Evolutionary conservation across 2,888 invertebrate species (phyloP), one percentile per base, ranked within the genome.

Genomic region (Caenorhabditis drosophilae): DNA sequence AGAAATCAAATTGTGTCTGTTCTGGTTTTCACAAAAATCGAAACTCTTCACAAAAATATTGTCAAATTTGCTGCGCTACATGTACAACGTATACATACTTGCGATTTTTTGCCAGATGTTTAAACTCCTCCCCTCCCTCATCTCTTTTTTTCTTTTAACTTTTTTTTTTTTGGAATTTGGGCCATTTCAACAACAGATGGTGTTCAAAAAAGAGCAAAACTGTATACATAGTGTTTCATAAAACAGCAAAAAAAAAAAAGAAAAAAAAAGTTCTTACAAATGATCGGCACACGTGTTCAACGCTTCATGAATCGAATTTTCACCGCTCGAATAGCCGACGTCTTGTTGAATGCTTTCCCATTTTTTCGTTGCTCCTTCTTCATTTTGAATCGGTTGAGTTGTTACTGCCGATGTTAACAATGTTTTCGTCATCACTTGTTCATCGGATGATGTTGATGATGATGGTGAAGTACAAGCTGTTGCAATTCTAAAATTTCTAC

Each of bases 261-360:
- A 31, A 31, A 31, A 31, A 31, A 31, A 31, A 31, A 31, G 7
- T 31, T 31, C 6, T 12, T 12, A 6, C 12, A 9, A 6, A 31
- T 31, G 6, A 31, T 31, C 31, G 6, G 31, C 31, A 31, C 31
- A 31, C 6, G 31, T 62, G 50, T 63, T 68, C 44, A 62, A 18
- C 7, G 62, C 64, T 53, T 76, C 75, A 60, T 75, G 75, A 35
- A 74, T 67, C 36, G 71, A 71, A 60, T 75, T 75, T 42, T 77
- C 77, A 23, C 77, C 77, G 49, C 75, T 75, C 22, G 76, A 75
- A 58, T 77, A 77, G 53, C 77, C 77, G 35, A 75, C 61, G 40
- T 76, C 76, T 60, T 75, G 70, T 25, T 67, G 70, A 12, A 69
- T 62, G 46, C 69, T 63, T 38, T 64, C 69, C 73, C 73, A 70